Evolutionary conservation across 2,797 vertebrate species (phyloP).

Genomic region (Avahi laniger): DNA sequence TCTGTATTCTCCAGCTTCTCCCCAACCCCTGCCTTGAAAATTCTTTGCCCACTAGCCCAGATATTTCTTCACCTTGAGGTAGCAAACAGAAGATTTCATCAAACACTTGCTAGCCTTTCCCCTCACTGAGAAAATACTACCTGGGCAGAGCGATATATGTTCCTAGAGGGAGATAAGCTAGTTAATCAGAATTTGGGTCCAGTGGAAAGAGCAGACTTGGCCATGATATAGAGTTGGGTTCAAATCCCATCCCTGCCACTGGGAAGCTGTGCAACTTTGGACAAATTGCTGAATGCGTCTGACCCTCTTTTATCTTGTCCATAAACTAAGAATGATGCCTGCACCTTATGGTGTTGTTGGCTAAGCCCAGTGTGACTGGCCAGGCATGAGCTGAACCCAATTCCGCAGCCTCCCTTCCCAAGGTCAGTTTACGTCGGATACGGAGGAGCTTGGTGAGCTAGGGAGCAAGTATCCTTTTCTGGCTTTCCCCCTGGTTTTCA

Average conservation of each 20-base stretch:
- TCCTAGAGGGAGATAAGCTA: neutral
- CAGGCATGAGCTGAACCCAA: neutral
- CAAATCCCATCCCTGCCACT: neutral
- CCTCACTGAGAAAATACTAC: neutral
- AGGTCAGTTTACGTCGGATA: neutral
- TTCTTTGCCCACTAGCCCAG: neutral
- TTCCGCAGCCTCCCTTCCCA: neutral
- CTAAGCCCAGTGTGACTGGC: neutral
- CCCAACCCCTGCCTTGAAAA: neutral
- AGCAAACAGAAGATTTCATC: neutral
- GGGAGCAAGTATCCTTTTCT: neutral
- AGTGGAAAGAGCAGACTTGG: neutral
- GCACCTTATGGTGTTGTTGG: neutral
- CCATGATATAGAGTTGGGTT: neutral
- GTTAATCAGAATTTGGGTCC: neutral
- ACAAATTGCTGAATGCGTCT: neutral
- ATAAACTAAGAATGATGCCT: neutral
- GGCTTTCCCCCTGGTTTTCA: neutral
- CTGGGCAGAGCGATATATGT: neutral
- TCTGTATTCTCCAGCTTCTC: neutral
- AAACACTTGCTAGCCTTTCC: neutral
- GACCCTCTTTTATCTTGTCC: neutral
- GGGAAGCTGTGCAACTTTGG: neutral
- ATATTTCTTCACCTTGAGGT: neutral
- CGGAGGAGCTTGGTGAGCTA: neutral